Conservation (phyloP, 1,140 invertebrate genomes). For the Sinella curviseta region DNA sequence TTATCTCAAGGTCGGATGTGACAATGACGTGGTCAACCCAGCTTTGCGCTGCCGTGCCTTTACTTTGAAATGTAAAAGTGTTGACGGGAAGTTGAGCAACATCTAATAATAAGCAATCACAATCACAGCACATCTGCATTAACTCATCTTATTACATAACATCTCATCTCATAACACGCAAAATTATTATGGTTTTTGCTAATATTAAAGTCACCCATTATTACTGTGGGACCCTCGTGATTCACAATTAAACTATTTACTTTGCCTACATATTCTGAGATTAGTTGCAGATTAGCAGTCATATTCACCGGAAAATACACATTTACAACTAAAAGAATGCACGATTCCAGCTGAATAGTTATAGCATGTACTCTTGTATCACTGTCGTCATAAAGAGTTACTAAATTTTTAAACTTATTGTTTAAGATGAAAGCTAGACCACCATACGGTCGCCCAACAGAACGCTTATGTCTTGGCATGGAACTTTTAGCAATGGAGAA, state of each 20-base stretch:
- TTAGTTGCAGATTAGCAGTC: neutral
- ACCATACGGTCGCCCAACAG: neutral
- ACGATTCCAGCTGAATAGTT: neutral
- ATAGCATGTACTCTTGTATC: neutral
- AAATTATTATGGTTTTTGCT: neutral
- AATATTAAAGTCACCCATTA: slow-evolving; percentile 9
- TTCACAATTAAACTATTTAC: neutral
- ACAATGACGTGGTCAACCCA: slow-evolving; percentile 1
- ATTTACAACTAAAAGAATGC: neutral
- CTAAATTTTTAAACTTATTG: neutral
- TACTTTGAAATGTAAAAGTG: neutral
- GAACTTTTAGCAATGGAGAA: neutral
- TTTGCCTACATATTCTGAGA: slow-evolving; percentile 1
- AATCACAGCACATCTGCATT: neutral
- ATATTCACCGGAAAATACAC: slow-evolving; percentile 5
- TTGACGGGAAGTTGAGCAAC: neutral
- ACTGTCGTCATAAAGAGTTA: neutral
- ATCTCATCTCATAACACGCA: too few species aligned
- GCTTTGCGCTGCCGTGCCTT: neutral
- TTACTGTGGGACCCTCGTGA: neutral
- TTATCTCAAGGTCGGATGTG: neutral
- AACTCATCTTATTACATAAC: too few species aligned
- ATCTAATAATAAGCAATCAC: neutral
- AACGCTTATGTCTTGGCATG: neutral
- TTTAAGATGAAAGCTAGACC: neutral